Base-by-base conservation (phyloP, 1,140 invertebrate species). In the Musca vetustissima region DNA sequence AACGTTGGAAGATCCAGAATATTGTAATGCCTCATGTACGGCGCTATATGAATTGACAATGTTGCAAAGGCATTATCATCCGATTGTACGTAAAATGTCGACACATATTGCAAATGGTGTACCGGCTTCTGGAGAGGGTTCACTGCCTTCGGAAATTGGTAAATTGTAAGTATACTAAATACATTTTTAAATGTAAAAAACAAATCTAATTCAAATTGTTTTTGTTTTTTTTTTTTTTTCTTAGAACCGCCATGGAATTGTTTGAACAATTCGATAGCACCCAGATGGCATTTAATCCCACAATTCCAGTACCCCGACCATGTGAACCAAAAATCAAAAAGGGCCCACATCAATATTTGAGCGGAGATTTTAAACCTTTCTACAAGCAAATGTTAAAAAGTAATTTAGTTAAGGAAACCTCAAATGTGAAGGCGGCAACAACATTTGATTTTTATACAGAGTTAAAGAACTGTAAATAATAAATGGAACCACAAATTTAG, bases 1-100 rank as follows among this genome's bases (percentile, higher is more conserved):
- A 2, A 88, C 91, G 76, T 74, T 94, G 48, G 85, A 91, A 53
- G 94, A 98, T 79, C 94, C 95, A 0, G 96, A 98, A 83, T 93
- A 94, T 84, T 93, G 92, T 74, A 91, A 93, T 85, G 92, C 94
- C 15, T 84, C 89, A 66, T 88, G 87, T 73, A 89, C 93, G 8
- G 85, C 88, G 13, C 79, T 95, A 1, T 94, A 91, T 86, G 96
- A 98, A 85, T 83, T 96, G 1, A 70, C 80, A 13, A 72, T 84
- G 49, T 83, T 90, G 59, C 72, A 85, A 74, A 83, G 85, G 8
- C 92, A 93, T 84, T 92, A 92, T 83, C 92, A 94, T 83, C 89
- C 89, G 49, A 84, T 85, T 36, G 89, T 92, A 2, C 78, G 86
- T 50, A 86, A 85, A 73, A 82, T 90, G 71, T 87, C 90, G 11